Conservation (phyloP, 37 sponge, comb jelly and placozoan species). For the Halichondria panicea region DNA sequence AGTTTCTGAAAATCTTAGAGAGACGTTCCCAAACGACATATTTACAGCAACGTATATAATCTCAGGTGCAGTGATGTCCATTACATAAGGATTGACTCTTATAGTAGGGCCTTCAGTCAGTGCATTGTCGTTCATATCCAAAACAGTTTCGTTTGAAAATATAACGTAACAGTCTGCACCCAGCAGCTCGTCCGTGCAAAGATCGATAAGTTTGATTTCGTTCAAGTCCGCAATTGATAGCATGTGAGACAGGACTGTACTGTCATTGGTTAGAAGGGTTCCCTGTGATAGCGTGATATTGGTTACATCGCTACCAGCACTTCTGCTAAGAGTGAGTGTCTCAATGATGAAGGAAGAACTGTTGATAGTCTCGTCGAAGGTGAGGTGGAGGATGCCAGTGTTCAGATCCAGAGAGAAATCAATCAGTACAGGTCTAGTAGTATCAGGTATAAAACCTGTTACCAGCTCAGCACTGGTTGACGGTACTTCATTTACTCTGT, state of each 20-base stretch:
- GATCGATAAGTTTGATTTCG: constrained; percentile 68
- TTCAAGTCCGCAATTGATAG: constrained; percentile 65
- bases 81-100: constrained; percentile 45
- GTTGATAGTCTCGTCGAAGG: constrained; percentile 84
- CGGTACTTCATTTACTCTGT: constrained; percentile 51
- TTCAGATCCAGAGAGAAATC: constrained; percentile 71
- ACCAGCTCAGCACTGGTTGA: background rate
- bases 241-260: constrained; percentile 52
- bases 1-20: constrained; percentile 70
- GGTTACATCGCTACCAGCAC: constrained; percentile 4
- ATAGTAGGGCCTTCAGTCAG: constrained; percentile 16
- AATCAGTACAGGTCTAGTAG: constrained; percentile 60
- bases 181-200: constrained; percentile 47
- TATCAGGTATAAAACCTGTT: constrained; percentile 64
- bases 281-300: constrained; percentile 34
- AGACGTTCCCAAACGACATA: constrained; percentile 78
- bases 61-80: constrained; percentile 62
- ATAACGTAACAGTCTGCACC: constrained; percentile 79
- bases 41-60: constrained; percentile 66
- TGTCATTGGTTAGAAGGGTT: constrained; percentile 43
- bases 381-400: constrained; percentile 62
- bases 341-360: constrained; percentile 49
- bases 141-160: constrained; percentile 44
- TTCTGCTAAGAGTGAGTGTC: constrained; percentile 25
- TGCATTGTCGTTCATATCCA: constrained; percentile 68